Percentiles rank a stretch among this genome's conserved stretches.
These are phyloP conservation scores for Polymixis lichenea DNA, from an alignment of 2,888 invertebrate species.

Conservation along the genomic window DNA sequence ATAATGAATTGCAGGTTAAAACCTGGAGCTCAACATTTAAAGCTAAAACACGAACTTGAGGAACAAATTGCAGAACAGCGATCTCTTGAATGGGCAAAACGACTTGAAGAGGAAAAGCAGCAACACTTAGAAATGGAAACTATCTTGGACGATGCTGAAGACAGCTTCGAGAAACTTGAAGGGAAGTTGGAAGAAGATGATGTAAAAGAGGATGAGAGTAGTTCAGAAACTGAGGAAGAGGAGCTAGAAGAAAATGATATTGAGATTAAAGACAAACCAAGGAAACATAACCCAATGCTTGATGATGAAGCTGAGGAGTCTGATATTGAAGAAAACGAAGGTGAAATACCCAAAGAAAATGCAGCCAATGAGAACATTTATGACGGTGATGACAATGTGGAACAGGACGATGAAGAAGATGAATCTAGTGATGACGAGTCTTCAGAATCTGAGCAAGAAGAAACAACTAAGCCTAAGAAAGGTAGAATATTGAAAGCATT, in stretches of 20 bases:
- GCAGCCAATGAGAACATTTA: constrained; percentile 67
- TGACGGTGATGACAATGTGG: constrained; percentile 72
- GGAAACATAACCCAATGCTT: constrained; percentile 83
- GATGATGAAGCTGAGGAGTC: constrained; percentile 89
- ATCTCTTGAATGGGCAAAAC: constrained; percentile 93
- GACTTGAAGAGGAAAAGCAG: constrained; percentile 88
- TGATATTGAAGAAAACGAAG: constrained; percentile 80
- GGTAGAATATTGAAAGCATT: constrained; percentile 87
- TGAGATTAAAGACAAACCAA: constrained; percentile 81
- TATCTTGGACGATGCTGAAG: constrained; percentile 79
- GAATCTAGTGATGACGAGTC: constrained; percentile 78
- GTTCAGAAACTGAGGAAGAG: constrained; percentile 89
- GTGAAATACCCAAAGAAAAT: constrained; percentile 67
- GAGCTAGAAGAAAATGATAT: constrained; percentile 80
- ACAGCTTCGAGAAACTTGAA: constrained; percentile 86
- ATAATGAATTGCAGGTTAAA: constrained; percentile 80
- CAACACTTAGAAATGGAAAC: constrained; percentile 83
- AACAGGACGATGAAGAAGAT: constrained; percentile 72
- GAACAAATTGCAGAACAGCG: constrained; percentile 93
- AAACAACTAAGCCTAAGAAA: constrained; percentile 75
- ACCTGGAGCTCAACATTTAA: constrained; percentile 93
- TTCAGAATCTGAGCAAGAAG: constrained; percentile 80
- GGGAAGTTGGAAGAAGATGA: constrained; percentile 80
- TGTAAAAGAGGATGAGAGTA: constrained; percentile 75
- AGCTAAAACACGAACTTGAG: constrained; percentile 93